Evolutionary conservation across 2,888 invertebrate genomes (phyloP).

Genomic region (Gymnoscelis rufifasciata): DNA sequence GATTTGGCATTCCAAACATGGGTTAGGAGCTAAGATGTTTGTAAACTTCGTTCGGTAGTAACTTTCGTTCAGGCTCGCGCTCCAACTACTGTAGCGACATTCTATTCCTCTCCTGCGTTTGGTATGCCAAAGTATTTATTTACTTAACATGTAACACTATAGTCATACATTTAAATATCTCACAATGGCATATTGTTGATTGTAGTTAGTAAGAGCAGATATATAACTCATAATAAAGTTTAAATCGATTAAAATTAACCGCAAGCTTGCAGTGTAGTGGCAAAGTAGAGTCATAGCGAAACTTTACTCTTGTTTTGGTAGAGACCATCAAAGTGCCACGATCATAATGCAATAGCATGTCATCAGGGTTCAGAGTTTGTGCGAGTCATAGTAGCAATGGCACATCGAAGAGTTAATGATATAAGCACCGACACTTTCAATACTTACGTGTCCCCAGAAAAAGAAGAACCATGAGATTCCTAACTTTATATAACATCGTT

Average conservation of each 20-base stretch:
- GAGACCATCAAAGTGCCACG: conserved; percentile 68
- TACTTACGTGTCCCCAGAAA: conserved; percentile 1
- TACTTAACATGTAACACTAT: no score
- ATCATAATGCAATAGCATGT: conserved; percentile 65
- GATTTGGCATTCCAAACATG: no score
- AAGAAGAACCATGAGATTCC: conserved; percentile 11
- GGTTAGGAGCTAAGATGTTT: not conserved
- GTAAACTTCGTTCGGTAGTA: no score
- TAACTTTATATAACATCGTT: conserved; percentile 28
- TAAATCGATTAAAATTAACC: conserved; percentile 34
- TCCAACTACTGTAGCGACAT: no score
- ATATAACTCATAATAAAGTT: conserved; percentile 15
- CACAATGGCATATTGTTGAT: not conserved
- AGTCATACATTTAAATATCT: no score
- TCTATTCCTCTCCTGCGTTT: no score
- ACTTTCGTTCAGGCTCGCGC: no score
- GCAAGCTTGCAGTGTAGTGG: conserved; percentile 71
- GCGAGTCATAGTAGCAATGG: not conserved
- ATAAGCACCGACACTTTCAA: conserved; percentile 9
- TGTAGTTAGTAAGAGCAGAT: not conserved
- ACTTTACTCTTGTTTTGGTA: conserved; percentile 71
- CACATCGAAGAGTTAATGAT: conserved; percentile 6
- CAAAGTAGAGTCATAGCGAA: conserved; percentile 78
- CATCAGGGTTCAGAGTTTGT: conserved; percentile 19
- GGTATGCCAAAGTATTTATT: no score